Conservation (phyloP, 2,797 vertebrate species). For the Sebastes matsubarae region DNA sequence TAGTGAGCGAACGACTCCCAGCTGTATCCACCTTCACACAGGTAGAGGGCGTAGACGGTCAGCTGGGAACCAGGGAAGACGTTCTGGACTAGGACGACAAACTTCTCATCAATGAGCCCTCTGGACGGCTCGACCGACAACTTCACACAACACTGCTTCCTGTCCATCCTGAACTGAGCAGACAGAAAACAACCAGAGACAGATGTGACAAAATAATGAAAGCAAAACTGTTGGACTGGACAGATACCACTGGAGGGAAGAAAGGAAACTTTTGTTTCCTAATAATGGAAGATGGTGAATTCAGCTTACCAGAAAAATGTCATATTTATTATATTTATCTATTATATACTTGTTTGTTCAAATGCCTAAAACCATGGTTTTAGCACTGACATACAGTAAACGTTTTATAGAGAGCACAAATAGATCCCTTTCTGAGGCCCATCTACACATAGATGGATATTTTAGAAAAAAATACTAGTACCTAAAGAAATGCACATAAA, state of each 20-base stretch:
- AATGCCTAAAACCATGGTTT: not conserved
- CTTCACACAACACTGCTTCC: slow-evolving; percentile 17
- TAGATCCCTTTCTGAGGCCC: too few relatives aligned
- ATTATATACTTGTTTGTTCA: not conserved
- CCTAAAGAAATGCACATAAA: too few relatives aligned
- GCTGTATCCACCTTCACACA: slow-evolving; percentile 68
- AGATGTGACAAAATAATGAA: not conserved
- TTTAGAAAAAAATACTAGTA: too few relatives aligned
- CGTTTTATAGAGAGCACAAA: too few relatives aligned
- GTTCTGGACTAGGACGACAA: slow-evolving; percentile 59
- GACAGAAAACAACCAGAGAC: not conserved
- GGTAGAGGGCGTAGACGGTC: slow-evolving; percentile 65
- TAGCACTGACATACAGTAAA: too few relatives aligned
- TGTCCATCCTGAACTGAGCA: slow-evolving; percentile 36
- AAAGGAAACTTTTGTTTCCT: not conserved
- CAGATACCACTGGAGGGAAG: not conserved
- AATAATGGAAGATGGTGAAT: not conserved
- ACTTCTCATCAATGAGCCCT: slow-evolving; percentile 74
- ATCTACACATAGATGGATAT: too few relatives aligned
- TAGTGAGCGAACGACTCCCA: slow-evolving; percentile 82
- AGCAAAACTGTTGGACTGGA: not conserved
- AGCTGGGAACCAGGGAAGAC: slow-evolving; percentile 43
- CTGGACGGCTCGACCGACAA: slow-evolving; percentile 72
- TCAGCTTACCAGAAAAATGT: not conserved
- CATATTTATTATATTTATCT: not conserved